Percentiles rank a stretch among this genome's conserved stretches.
These are phyloP conservation scores for Menidia beryllina DNA, from an alignment of 2,113 vertebrate genomes.

Conservation along the genomic window DNA sequence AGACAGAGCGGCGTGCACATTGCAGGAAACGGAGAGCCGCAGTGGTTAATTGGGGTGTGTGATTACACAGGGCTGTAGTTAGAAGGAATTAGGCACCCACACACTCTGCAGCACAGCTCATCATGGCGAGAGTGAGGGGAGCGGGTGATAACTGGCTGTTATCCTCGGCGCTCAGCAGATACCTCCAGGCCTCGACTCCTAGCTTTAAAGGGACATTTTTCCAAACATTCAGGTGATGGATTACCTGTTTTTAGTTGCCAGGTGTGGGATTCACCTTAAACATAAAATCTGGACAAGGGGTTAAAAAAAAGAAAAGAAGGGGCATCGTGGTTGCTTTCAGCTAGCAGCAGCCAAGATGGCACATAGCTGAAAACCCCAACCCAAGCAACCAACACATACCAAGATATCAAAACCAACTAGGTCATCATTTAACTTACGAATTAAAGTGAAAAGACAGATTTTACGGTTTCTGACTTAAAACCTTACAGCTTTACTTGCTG, in stretches of 20 bases:
- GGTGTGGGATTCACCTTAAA: neutral
- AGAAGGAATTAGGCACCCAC: constrained; percentile 97
- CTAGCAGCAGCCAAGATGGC: too few relatives aligned
- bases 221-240: neutral
- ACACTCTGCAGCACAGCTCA: constrained; percentile 93
- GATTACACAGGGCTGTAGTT: constrained; percentile 99
- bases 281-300: neutral
- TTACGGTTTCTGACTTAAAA: too few relatives aligned
- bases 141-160: constrained; percentile 89
- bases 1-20: constrained; percentile 72
- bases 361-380: too few relatives aligned
- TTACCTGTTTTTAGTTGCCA: neutral
- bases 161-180: constrained; percentile 88
- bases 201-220: constrained; percentile 6
- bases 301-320: too few relatives aligned
- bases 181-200: constrained; percentile 45
- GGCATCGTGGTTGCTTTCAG: too few relatives aligned
- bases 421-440: too few relatives aligned
- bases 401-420: too few relatives aligned
- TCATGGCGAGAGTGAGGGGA: constrained; percentile 90
- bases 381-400: too few relatives aligned
- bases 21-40: constrained; percentile 90
- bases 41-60: constrained; percentile 98
- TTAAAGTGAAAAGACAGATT: too few relatives aligned
- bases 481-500: too few relatives aligned